phyloP scores from a whole-genome alignment of 2,888 invertebrate species.

The Troides aeacus region DNA sequence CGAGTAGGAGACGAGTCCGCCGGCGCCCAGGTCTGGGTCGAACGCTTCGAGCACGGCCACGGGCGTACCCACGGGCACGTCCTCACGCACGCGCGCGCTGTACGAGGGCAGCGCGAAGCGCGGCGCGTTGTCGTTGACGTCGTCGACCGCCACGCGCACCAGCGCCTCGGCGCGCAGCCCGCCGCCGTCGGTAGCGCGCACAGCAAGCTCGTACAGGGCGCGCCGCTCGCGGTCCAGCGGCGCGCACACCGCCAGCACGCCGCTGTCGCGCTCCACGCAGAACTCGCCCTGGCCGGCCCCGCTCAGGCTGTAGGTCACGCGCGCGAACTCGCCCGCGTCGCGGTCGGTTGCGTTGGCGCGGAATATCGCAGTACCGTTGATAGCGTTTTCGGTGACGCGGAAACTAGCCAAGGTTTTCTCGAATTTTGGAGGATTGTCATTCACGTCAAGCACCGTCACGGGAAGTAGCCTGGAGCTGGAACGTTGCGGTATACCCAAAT shows the following conservation, averaged over 20 bases:
- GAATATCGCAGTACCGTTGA: slow-evolving; percentile 92
- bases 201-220: slow-evolving; percentile 87
- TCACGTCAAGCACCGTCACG: slow-evolving; percentile 90
- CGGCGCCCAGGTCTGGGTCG: slow-evolving; percentile 92
- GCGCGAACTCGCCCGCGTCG: slow-evolving; percentile 90
- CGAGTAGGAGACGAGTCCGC: slow-evolving; percentile 90
- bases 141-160: slow-evolving; percentile 90
- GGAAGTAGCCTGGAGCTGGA: slow-evolving; percentile 87
- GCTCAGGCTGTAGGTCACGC: slow-evolving; percentile 85
- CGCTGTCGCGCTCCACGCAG: slow-evolving; percentile 86
- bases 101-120: slow-evolving; percentile 88
- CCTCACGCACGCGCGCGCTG: slow-evolving; percentile 92
- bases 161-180: slow-evolving; percentile 89
- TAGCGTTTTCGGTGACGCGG: slow-evolving; percentile 90
- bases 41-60: slow-evolving; percentile 89
- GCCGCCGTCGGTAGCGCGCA: slow-evolving; percentile 89
- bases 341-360: slow-evolving; percentile 90
- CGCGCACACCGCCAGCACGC: slow-evolving; percentile 87
- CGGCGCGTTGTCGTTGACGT: slow-evolving; percentile 95
- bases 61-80: slow-evolving; percentile 92
- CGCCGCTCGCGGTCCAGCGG: slow-evolving; percentile 92
- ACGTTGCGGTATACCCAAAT: slow-evolving; percentile 90
- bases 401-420: slow-evolving; percentile 90
- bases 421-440: slow-evolving; percentile 95
- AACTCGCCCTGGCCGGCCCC: slow-evolving; percentile 89